A percentile compares a stretch with the other conserved stretches of the same genome.
phyloP scores from a whole-genome alignment of 2,797 vertebrate species.

The Gymnopithys bicolor region DNA sequence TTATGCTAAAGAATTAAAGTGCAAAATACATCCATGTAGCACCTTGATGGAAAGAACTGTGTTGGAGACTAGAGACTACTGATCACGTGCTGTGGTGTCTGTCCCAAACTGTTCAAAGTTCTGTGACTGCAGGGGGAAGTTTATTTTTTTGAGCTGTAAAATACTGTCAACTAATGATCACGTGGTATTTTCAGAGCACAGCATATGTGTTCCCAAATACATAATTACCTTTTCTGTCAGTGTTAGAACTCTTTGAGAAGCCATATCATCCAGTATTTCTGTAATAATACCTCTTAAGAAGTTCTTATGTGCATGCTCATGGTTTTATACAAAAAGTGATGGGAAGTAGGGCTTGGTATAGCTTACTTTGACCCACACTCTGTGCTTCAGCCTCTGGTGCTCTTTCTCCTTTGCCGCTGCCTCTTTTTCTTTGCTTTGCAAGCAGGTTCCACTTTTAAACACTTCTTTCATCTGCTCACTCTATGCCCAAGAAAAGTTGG shows the following conservation, averaged over 20 bases:
- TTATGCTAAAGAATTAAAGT: neutral
- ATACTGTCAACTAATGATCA: neutral
- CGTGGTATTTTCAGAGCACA: neutral
- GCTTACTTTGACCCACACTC: neutral
- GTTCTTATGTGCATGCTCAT: neutral
- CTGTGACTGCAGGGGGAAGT: neutral
- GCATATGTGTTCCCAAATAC: neutral
- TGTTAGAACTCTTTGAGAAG: neutral
- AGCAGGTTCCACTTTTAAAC: neutral
- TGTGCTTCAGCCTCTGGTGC: neutral
- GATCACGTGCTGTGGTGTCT: neutral
- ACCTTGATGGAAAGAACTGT: neutral
- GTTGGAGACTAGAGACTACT: neutral
- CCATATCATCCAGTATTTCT: neutral
- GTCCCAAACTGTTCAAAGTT: neutral
- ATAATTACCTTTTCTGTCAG: neutral
- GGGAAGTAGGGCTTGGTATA: neutral
- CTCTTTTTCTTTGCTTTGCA: neutral
- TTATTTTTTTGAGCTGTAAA: neutral
- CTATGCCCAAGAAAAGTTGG: neutral
- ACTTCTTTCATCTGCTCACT: neutral
- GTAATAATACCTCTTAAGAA: neutral
- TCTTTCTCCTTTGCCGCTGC: neutral
- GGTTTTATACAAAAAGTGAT: neutral
- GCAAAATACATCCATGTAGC: neutral